These are phyloP conservation scores for Eupithecia insigniata DNA, from an alignment of 2,888 invertebrate genomes.

Conservation along the genomic window DNA sequence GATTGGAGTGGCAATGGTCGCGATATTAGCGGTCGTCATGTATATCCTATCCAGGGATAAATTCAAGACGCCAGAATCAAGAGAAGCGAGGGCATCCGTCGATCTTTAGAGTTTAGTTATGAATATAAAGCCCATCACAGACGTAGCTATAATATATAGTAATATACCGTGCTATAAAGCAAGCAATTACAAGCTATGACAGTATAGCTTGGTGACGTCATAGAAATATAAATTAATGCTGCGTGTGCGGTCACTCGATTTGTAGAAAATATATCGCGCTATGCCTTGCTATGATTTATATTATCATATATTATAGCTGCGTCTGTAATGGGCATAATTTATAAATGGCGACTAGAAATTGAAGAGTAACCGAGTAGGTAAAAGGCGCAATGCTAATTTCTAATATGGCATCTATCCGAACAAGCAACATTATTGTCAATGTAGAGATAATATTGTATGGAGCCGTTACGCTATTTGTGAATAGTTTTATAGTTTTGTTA, in stretches of 20 bases:
- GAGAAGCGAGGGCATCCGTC: conserved; percentile 79
- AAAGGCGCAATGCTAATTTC: neutral
- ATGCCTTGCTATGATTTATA: too few relatives aligned
- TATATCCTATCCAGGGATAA: conserved; percentile 86
- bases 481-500: neutral
- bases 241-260: too few relatives aligned
- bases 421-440: neutral
- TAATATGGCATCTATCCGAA: neutral
- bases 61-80: conserved; percentile 75
- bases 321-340: too few relatives aligned
- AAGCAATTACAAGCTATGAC: too few relatives aligned
- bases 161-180: too few relatives aligned
- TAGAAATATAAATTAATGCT: too few relatives aligned
- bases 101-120: conserved; percentile 73
- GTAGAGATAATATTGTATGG: neutral
- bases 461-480: neutral
- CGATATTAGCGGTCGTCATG: conserved; percentile 86
- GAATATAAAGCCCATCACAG: too few relatives aligned
- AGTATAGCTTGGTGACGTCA: too few relatives aligned
- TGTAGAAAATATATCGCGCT: too few relatives aligned
- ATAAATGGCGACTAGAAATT: neutral
- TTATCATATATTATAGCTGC: too few relatives aligned
- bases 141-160: too few relatives aligned
- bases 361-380: neutral
- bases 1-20: conserved; percentile 86